These are phyloP conservation scores for Phyllostomus hastatus DNA, from an alignment of 2,113 vertebrate genomes.

Conservation along the genomic window DNA sequence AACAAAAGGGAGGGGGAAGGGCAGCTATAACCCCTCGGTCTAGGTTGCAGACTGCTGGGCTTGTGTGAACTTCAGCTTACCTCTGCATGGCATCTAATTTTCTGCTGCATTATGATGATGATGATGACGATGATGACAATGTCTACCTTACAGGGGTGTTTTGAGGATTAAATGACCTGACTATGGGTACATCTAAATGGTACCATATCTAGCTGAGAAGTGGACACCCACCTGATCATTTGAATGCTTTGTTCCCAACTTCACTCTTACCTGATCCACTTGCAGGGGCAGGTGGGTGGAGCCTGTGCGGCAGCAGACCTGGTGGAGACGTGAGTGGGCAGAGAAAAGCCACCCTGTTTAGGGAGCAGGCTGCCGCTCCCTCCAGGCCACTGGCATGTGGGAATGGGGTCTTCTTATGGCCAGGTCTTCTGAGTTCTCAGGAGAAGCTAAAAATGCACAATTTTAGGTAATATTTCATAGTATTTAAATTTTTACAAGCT, in stretches of 20 bases:
- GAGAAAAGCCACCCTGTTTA: not conserved
- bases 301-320: not conserved
- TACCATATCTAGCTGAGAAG: not conserved
- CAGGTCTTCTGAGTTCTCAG: not conserved
- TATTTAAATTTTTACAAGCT: not conserved
- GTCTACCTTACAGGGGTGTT: not conserved
- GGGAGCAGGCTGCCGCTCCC: not conserved
- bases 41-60: not conserved
- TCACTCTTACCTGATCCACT: rapidly evolving
- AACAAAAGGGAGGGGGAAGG: not conserved
- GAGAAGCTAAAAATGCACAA: not conserved
- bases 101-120: not conserved
- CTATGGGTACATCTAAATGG: not conserved
- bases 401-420: not conserved
- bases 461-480: not conserved
- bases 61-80: not conserved
- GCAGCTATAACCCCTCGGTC: not conserved
- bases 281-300: not conserved
- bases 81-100: not conserved
- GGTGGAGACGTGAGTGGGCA: not conserved
- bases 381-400: not conserved
- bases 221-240: too few species aligned
- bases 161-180: not conserved
- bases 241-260: not conserved
- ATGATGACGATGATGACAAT: too few species aligned